Evolutionary conservation across 2,113 vertebrate species (phyloP).

Genomic region (Centropristis striata): DNA sequence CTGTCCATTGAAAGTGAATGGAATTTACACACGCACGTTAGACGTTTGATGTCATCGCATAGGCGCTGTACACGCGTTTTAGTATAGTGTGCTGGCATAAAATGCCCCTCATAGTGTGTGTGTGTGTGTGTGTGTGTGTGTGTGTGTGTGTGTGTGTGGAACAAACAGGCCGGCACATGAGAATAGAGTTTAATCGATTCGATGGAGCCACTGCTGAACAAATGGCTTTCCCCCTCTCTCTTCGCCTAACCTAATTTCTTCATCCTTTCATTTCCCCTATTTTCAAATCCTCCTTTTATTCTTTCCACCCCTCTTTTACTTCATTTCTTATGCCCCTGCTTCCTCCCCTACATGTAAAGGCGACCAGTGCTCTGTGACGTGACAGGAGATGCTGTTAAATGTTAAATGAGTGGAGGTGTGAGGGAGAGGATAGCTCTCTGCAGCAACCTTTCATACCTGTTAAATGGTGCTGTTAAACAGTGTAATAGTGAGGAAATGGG

Average conservation of each 20-base stretch:
- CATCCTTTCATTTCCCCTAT: slow-evolving; percentile 5
- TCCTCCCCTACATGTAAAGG: slow-evolving; percentile 3
- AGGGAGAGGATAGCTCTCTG: slow-evolving; percentile 32
- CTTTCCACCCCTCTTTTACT: neutral
- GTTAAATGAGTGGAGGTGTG: slow-evolving; percentile 40
- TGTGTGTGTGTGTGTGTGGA: neutral
- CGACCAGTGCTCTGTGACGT: neutral
- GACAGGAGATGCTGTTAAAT: slow-evolving; percentile 27
- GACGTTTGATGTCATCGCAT: too few species aligned
- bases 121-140: neutral
- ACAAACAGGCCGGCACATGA: slow-evolving; percentile 9
- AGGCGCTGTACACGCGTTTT: too few species aligned
- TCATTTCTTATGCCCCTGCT: slow-evolving; percentile 2
- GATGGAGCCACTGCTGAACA: slow-evolving; percentile 36
- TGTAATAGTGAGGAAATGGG: slow-evolving; percentile 67
- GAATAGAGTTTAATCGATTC: slow-evolving; percentile 43
- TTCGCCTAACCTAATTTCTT: slow-evolving; percentile 36
- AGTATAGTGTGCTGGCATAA: too few species aligned
- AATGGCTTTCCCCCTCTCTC: slow-evolving; percentile 19
- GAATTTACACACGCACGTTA: too few species aligned
- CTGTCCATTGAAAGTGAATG: too few species aligned
- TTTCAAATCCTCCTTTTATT: neutral
- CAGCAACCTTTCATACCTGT: slow-evolving; percentile 66
- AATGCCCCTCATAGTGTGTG: too few species aligned
- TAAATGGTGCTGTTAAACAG: slow-evolving; percentile 68